Conservation (phyloP, 2,888 invertebrate genomes). For the Holacanthella duospinosa region DNA sequence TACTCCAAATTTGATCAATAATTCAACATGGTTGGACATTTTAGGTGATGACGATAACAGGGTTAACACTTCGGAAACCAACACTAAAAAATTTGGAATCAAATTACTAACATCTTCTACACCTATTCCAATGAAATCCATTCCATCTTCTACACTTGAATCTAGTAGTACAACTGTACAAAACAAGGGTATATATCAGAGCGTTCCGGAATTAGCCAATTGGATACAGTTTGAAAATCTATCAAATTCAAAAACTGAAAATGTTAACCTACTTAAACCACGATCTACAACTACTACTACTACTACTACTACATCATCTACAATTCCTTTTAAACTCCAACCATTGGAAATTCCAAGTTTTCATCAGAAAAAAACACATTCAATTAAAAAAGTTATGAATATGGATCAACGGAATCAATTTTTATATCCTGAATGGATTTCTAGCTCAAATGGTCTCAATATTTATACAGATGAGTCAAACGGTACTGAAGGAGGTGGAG, state of each 20-base stretch:
- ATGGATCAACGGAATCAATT: neutral
- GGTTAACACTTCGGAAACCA: no score
- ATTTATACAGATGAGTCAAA: neutral
- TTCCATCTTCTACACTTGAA: no score
- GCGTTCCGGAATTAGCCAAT: neutral
- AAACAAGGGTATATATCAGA: no score
- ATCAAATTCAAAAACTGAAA: no score
- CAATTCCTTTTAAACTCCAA: neutral
- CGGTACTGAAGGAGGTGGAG: neutral
- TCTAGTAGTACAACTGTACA: no score
- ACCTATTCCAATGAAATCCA: no score
- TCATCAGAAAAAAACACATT: neutral
- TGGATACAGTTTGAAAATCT: neutral
- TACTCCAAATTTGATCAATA: neutral
- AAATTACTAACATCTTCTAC: neutral
- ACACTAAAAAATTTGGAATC: neutral
- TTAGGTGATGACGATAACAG: neutral
- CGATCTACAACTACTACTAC: neutral
- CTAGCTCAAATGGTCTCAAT: slow-evolving; percentile 19
- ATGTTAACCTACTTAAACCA: no score
- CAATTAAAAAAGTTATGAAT: neutral
- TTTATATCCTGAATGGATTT: slow-evolving; percentile 32
- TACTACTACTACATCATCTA: neutral
- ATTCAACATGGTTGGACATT: neutral
- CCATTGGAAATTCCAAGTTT: neutral